These are phyloP conservation scores for Lagorchestes hirsutus DNA, from an alignment of 2,797 vertebrate species.

Conservation along the genomic window DNA sequence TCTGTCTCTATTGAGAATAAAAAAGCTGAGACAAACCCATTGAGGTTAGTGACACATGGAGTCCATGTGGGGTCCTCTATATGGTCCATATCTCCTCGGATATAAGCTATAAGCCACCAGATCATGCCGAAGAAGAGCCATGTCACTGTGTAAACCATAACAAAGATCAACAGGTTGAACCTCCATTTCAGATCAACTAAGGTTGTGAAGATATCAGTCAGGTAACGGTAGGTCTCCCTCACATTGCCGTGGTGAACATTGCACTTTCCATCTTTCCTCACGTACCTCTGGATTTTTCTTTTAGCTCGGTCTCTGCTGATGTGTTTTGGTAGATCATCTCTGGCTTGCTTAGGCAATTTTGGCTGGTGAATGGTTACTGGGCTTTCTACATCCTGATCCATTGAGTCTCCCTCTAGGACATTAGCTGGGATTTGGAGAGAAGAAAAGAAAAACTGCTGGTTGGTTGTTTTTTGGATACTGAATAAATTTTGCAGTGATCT, in stretches of 20 bases:
- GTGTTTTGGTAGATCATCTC: constrained; percentile 92
- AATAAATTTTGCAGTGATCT: not conserved
- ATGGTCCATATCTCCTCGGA: constrained; percentile 97
- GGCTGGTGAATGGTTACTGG: constrained; percentile 92
- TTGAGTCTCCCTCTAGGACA: constrained; percentile 91
- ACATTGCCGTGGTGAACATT: constrained; percentile 99
- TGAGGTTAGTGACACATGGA: constrained; percentile 98
- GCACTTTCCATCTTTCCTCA: constrained; percentile 98
- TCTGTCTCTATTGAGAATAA: constrained; percentile 99
- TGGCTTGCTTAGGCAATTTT: constrained; percentile 94
- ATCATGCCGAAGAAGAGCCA: constrained; percentile 99
- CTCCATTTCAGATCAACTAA: constrained; percentile 99
- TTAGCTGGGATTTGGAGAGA: constrained; percentile 86
- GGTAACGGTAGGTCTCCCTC: constrained; percentile 96
- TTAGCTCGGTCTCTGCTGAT: constrained; percentile 89
- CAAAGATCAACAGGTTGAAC: constrained; percentile 98
- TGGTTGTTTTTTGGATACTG: not conserved
- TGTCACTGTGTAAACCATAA: constrained; percentile 98
- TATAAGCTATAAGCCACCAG: constrained; percentile 99
- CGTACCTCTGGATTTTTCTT: constrained; percentile 95
- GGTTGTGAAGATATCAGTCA: constrained; percentile 99
- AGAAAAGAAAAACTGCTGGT: constrained; percentile 67
- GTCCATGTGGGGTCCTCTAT: constrained; percentile 94
- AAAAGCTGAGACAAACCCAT: constrained; percentile 97
- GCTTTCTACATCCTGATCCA: constrained; percentile 99